A percentile compares a stretch with the other conserved stretches of the same genome.
These are phyloP conservation scores for Stigmatopora argus DNA, from an alignment of 2,113 vertebrate species.

Conservation along the genomic window DNA sequence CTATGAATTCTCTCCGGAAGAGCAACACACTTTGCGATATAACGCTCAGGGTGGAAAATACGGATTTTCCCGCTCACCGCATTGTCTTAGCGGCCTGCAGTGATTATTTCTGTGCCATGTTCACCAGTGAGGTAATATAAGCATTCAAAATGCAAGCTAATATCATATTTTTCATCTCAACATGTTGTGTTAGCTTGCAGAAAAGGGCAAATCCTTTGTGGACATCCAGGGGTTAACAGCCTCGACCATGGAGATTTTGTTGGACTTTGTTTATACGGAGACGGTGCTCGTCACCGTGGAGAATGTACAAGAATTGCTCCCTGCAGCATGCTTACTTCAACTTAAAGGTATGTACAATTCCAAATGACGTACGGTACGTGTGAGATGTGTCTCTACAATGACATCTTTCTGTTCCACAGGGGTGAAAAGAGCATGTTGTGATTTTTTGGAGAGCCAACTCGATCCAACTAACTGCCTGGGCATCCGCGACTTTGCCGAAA, in stretches of 20 bases:
- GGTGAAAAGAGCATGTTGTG: slow-evolving; percentile 97
- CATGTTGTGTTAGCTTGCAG: slow-evolving; percentile 76
- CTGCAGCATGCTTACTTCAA: slow-evolving; percentile 92
- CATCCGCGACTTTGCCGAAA: slow-evolving; percentile 99
- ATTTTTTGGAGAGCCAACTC: slow-evolving; percentile 94
- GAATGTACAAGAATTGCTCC: slow-evolving; percentile 94
- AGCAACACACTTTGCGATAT: slow-evolving; percentile 97
- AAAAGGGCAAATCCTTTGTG: slow-evolving; percentile 96
- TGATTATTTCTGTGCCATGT: slow-evolving; percentile 99
- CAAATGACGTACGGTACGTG: neutral
- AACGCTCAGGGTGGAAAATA: slow-evolving; percentile 89
- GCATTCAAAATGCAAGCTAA: neutral
- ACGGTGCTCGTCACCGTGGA: slow-evolving; percentile 96
- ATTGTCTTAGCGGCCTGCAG: slow-evolving; percentile 97
- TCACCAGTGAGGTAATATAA: slow-evolving; percentile 89
- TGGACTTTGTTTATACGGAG: slow-evolving; percentile 98
- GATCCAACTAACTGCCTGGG: slow-evolving; percentile 97
- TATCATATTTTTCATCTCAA: neutral
- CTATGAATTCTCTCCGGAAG: slow-evolving; percentile 95
- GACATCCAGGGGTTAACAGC: slow-evolving; percentile 96
- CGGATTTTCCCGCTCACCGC: slow-evolving; percentile 93
- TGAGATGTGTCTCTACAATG: neutral
- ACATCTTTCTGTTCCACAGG: slow-evolving; percentile 67
- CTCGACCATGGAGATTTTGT: slow-evolving; percentile 96
- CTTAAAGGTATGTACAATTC: slow-evolving; percentile 78